Percentiles rank a stretch among this genome's conserved stretches.
Evolutionary conservation across 1,140 invertebrate genomes (phyloP).

Genomic region (Phortica variegata): DNA sequence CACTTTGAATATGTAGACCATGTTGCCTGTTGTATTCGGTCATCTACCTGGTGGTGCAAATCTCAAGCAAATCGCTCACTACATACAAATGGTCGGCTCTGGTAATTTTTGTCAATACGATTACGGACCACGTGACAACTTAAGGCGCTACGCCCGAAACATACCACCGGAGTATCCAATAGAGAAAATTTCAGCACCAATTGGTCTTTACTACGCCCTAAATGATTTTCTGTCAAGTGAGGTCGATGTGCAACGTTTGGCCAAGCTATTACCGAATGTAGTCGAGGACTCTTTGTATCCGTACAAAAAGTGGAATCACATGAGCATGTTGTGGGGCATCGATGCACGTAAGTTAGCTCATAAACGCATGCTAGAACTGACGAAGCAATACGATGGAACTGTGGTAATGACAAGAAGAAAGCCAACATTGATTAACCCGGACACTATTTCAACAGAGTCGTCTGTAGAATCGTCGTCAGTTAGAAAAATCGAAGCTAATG

Average conservation of each 20-base stretch:
- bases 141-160: conserved; percentile 55
- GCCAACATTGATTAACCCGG: no score
- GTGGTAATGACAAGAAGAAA: no score
- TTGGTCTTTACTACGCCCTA: conserved; percentile 69
- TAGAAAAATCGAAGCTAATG: no score
- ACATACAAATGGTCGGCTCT: conserved; percentile 26
- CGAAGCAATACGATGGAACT: conserved; percentile 41
- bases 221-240: conserved; percentile 69
- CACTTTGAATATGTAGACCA: conserved; percentile 23
- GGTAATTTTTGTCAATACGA: conserved; percentile 40
- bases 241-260: conserved; percentile 62
- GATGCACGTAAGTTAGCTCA: conserved; percentile 62
- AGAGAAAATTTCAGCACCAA: conserved; percentile 62
- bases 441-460: no score
- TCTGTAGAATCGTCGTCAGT: no score
- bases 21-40: conserved; percentile 29
- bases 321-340: conserved; percentile 67
- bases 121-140: conserved; percentile 50
- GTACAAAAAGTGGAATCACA: conserved; percentile 59
- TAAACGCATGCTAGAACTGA: conserved; percentile 47
- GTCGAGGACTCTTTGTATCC: conserved; percentile 57
- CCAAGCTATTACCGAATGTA: conserved; percentile 58
- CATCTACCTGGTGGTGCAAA: conserved; percentile 34
- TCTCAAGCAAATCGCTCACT: conserved; percentile 30
- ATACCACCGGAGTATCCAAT: conserved; percentile 63